Evolutionary conservation across 2,797 vertebrate genomes (phyloP).

Genomic region (Rhinella marina): DNA sequence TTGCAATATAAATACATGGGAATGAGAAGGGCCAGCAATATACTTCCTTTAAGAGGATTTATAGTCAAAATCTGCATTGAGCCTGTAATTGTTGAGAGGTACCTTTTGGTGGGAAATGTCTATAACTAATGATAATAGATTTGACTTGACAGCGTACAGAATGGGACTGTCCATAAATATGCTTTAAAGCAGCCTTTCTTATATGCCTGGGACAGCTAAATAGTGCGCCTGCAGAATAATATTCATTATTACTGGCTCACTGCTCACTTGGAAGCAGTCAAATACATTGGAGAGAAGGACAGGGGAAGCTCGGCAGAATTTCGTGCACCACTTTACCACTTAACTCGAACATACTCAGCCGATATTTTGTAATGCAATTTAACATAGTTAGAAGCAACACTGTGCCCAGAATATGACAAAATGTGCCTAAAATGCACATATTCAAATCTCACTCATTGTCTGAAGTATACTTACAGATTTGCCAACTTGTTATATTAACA

Average conservation of each 20-base stretch:
- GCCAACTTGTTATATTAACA: neutral
- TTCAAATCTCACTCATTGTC: neutral
- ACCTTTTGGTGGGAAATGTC: conserved; percentile 23
- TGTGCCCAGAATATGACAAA: neutral
- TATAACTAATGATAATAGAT: conserved; percentile 40
- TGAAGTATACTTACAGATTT: neutral
- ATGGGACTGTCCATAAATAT: conserved; percentile 38
- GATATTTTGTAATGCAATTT: neutral
- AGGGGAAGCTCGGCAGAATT: neutral
- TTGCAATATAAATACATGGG: conserved; percentile 63
- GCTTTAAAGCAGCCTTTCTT: conserved; percentile 15
- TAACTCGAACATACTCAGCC: no score
- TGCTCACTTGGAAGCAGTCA: neutral
- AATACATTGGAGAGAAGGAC: neutral
- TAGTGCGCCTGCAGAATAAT: conserved; percentile 4
- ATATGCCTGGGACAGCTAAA: conserved; percentile 9
- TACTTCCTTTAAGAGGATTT: conserved; percentile 41
- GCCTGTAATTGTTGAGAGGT: conserved; percentile 22
- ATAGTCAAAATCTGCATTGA: conserved; percentile 8
- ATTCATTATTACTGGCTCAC: conserved; percentile 1
- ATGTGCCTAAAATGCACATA: neutral
- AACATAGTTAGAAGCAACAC: neutral
- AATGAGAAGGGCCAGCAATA: conserved; percentile 41
- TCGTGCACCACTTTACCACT: neutral
- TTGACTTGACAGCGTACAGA: conserved; percentile 29